Evolutionary conservation across 2,113 vertebrate species (phyloP).

Genomic region (Hippocampus mohnikei): DNA sequence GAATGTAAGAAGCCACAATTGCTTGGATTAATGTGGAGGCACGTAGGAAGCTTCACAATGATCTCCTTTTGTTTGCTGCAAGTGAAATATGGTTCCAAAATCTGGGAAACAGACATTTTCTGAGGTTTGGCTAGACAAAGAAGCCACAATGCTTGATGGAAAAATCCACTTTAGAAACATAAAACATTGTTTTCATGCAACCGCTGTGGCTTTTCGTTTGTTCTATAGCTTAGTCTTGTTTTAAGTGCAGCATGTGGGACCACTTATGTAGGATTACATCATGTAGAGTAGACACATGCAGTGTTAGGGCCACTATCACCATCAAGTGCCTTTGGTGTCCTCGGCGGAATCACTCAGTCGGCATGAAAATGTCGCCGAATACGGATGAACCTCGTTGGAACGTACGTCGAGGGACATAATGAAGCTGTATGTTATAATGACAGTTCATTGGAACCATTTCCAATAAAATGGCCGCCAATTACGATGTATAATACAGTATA

Average conservation of each 20-base stretch:
- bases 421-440: no score
- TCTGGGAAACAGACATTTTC: slow-evolving; percentile 41
- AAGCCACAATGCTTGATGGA: slow-evolving; percentile 25
- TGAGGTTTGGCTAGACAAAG: slow-evolving; percentile 37
- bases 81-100: slow-evolving; percentile 25
- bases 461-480: no score
- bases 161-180: slow-evolving; percentile 11
- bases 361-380: no score
- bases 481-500: no score
- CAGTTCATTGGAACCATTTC: no score
- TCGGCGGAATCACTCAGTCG: no score
- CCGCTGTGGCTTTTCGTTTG: slow-evolving; percentile 1
- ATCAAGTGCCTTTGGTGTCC: no score
- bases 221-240: slow-evolving; percentile 16
- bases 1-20: not conserved
- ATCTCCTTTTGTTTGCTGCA: slow-evolving; percentile 27
- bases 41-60: slow-evolving; percentile 19
- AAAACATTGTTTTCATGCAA: slow-evolving; percentile 7
- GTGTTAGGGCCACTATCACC: not conserved
- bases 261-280: not conserved
- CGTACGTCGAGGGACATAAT: no score
- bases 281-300: not conserved
- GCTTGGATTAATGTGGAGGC: slow-evolving; percentile 4
- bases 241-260: not conserved
- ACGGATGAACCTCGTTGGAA: no score